phyloP scores from a whole-genome alignment of 2,113 vertebrate species.

The Rissa tridactyla region DNA sequence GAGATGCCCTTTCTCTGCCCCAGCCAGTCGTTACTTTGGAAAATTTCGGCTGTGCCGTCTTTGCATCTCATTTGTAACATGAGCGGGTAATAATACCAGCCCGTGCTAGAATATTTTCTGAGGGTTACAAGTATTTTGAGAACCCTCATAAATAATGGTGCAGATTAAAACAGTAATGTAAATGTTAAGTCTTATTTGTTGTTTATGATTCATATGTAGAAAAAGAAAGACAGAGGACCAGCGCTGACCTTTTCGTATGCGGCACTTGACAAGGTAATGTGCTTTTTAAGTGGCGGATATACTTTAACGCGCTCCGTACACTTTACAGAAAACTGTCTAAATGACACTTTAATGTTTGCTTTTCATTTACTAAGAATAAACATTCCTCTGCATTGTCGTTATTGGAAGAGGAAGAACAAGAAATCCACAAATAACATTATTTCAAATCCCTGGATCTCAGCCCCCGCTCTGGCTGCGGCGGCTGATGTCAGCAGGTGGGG shows the following conservation, averaged over 20 bases:
- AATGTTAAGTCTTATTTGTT: background rate
- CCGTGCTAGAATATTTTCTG: background rate
- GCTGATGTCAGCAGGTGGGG: background rate
- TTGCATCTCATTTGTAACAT: background rate
- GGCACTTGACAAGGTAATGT: background rate
- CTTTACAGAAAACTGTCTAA: background rate
- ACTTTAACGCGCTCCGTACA: background rate
- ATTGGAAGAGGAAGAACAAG: background rate
- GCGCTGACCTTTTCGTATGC: background rate
- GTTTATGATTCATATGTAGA: background rate
- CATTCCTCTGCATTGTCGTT: background rate
- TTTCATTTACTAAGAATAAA: background rate
- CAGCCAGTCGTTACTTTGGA: background rate
- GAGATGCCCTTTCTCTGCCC: background rate
- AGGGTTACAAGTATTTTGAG: background rate
- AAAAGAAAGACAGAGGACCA: background rate
- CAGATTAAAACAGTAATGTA: background rate
- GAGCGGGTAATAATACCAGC: background rate
- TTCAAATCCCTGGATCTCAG: background rate
- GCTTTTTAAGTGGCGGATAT: background rate
- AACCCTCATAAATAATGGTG: background rate
- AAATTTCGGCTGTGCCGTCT: background rate
- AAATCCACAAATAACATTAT: background rate
- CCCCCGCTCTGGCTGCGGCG: background rate
- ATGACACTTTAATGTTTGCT: background rate